Base-by-base conservation (phyloP, 2,797 vertebrate genomes). In the Protonibea diacanthus region DNA sequence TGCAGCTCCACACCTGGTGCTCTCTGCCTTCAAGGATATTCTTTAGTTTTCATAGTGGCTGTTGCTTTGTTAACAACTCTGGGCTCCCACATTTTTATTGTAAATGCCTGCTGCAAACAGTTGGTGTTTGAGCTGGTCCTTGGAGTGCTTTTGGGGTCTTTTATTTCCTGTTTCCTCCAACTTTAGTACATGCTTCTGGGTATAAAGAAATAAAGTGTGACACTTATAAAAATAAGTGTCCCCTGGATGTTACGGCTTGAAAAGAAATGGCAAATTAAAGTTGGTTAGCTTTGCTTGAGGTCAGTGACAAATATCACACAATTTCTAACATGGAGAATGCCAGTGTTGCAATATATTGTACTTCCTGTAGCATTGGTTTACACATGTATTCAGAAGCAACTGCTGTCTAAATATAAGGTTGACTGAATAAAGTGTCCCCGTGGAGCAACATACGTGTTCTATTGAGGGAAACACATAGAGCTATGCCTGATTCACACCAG, bases 71-170 rank as follows among this genome's bases (percentile, higher is more conserved):
- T 76, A 72, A 83, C 69, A 66, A 59, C 55, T 61, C 58, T 25
- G 38, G 76, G 49, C 70, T 67, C 44, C 44, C 45, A 67, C 42
- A 52, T 72, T 27, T 33, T 85, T 40, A 63, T 45, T 64, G 57
- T 51, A 63, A 80, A 71, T 53, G 72, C 64, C 71, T 81, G 71
- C 81, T 71, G 72, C 57, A 69, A 80, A 82, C 66, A 71, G 78
- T 78, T 74, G 83, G 83, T 86, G 58, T 88, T 45, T 15, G 18
- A 88, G 77, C 82, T 80, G 83, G 90, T 92, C 81, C 72, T 88
- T 83, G 61, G 83, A 81, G 70, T 20, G 59, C 49, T 78, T 84
- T 71, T 74, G 68, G 66, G 64, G 13, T 57, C 47, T 56, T 42
- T 45, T 61, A 52, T 57, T 53, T 45, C 7, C 21, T 42, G 6